Evolutionary conservation across 2,797 vertebrate species (phyloP).

Genomic region (Pipistrellus kuhlii): DNA sequence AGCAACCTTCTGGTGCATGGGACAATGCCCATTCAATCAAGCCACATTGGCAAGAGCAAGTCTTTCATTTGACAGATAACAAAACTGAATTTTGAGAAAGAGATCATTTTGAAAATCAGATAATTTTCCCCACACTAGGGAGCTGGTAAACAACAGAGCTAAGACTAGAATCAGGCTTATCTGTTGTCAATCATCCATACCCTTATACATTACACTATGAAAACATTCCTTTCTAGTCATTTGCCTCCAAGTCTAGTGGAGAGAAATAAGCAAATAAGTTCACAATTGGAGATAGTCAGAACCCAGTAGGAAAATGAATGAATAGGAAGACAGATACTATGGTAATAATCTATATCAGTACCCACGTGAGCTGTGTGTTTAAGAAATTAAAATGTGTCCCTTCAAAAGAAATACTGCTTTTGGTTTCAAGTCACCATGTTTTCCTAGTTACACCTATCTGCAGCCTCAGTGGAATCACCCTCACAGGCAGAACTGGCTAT

Average conservation of each 20-base stretch:
- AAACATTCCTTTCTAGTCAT: not conserved
- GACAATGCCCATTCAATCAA: not conserved
- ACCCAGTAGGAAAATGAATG: not conserved
- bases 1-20: not conserved
- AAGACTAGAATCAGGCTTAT: not conserved
- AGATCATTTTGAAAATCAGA: not conserved
- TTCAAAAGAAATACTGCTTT: conserved; percentile 1
- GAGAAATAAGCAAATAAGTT: not conserved
- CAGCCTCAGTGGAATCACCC: not conserved
- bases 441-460: not conserved
- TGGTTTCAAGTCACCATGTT: not conserved
- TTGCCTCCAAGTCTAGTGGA: not conserved
- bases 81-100: not conserved
- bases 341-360: not conserved
- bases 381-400: not conserved
- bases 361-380: not conserved
- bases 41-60: not conserved
- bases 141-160: not conserved
- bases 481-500: not conserved
- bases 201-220: not conserved
- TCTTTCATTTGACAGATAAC: not conserved
- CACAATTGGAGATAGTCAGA: not conserved
- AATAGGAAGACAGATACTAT: not conserved
- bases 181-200: no score
- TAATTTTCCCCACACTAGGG: not conserved